phyloP scores from a whole-genome alignment of 2,888 invertebrate species.

The Marasmarcha lunaedactyla region DNA sequence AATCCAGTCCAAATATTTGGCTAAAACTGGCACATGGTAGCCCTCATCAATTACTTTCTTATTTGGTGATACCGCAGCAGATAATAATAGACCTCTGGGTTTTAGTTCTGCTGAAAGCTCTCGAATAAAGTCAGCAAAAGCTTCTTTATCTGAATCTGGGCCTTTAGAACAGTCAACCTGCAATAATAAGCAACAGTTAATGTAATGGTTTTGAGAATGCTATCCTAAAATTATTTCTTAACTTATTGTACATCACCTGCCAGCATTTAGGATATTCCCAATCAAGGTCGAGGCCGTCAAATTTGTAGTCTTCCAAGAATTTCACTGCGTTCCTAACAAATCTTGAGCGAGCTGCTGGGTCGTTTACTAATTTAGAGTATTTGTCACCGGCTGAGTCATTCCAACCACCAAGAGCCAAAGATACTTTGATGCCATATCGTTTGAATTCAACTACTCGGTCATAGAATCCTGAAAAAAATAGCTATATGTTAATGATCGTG shows the following conservation, averaged over 20 bases:
- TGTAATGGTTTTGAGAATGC: background rate
- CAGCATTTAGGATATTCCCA: constrained; percentile 95
- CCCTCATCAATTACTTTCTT: constrained; percentile 89
- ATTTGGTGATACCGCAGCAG: constrained; percentile 89
- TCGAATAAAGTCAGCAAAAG: constrained; percentile 78
- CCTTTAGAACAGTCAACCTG: constrained; percentile 89
- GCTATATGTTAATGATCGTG: no score
- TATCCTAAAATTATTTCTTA: no score
- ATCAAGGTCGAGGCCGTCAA: constrained; percentile 94
- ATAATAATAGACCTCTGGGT: constrained; percentile 77
- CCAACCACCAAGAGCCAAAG: constrained; percentile 94
- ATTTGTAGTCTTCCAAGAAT: constrained; percentile 83
- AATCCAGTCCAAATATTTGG: constrained; percentile 86
- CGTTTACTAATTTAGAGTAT: constrained; percentile 87
- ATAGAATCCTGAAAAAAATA: constrained; percentile 81
- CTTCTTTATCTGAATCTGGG: constrained; percentile 84
- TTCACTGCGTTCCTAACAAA: constrained; percentile 81
- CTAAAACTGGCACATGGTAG: constrained; percentile 83
- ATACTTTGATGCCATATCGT: constrained; percentile 84
- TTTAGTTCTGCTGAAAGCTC: constrained; percentile 78
- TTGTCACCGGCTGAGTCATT: constrained; percentile 93
- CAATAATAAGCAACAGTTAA: constrained; percentile 14
- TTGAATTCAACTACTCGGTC: constrained; percentile 85
- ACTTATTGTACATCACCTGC: no score
- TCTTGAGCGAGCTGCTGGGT: constrained; percentile 75